Evolutionary conservation across 2,888 invertebrate genomes (phyloP).

Genomic region (Archips xylosteana): DNA sequence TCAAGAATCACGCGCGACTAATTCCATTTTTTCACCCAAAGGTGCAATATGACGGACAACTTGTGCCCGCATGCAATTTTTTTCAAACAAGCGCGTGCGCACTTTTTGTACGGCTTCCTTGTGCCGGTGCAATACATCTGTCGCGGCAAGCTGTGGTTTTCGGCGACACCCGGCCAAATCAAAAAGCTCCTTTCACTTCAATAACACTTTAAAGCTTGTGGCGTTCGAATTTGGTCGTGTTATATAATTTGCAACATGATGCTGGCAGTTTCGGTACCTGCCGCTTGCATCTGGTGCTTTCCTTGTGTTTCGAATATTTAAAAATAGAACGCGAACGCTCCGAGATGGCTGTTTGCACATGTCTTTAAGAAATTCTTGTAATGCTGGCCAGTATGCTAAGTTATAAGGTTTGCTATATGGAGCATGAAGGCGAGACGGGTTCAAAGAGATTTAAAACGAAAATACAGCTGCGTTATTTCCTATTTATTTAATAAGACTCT

Average conservation of each 20-base stretch:
- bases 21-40: conserved; percentile 60
- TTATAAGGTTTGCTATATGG: conserved; percentile 25
- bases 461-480: conserved; percentile 1
- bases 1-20: conserved; percentile 68
- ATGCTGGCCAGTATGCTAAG: conserved; percentile 31
- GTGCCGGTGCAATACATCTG: conserved; percentile 78
- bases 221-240: conserved; percentile 53
- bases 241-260: conserved; percentile 79
- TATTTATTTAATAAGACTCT: not conserved
- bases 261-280: conserved; percentile 77
- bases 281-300: conserved; percentile 78
- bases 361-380: conserved; percentile 40
- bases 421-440: conserved; percentile 22
- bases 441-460: conserved; percentile 14
- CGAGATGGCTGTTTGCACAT: conserved; percentile 46
- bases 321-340: conserved; percentile 68
- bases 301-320: conserved; percentile 65
- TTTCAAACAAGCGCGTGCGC: conserved; percentile 76
- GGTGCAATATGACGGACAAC: conserved; percentile 71
- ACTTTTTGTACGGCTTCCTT: conserved; percentile 76
- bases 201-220: not conserved
- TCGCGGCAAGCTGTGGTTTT: conserved; percentile 80
- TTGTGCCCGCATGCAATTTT: conserved; percentile 83
- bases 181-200: conserved; percentile 41
- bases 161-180: conserved; percentile 56